Evolutionary conservation across 2,888 invertebrate genomes (phyloP), one percentile per base, ranked within the genome.

Genomic region (Eristalinus aeneus): DNA sequence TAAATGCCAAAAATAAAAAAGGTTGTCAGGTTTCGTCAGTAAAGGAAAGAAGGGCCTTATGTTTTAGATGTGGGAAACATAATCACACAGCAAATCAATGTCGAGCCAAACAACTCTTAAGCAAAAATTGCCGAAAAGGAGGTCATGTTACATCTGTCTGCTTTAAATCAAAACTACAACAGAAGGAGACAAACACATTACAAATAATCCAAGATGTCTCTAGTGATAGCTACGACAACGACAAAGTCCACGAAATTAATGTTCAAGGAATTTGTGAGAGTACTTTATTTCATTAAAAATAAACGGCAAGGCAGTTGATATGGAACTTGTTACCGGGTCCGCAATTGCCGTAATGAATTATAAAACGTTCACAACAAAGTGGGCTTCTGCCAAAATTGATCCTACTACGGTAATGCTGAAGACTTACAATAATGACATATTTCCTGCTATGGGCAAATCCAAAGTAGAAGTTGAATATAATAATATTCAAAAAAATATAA

Each of bases 271-370:
- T 34, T 23, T n/a, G 23, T 23, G 64, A 63, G 10, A 36, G 39
- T 39, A 60, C 39, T 54, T 22, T 4, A 36, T 64, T 36, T 53
- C 53, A 9, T 61, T 73, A 1, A 64, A 64, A 65, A 73, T 74
- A 22, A 64, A 64, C 27, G 27, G 56, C 16, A 32, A 56, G 20
- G 31, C 56, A 63, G 64, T 74, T 56, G 64, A 54, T 11, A 74
- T 73, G 56, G 36, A 65, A 64, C 27, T 64, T 39, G 64, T 56
- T 11, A 65, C 64, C 0, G 64, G 34, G 11, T 53, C 64, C n/a
- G 64, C 71, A 27, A 58, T 71, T n/a, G 36, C 63, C n/a, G 64
- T 56, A 16, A 74, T 74, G 64, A 64, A 74, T 54, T 8, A 54
- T 6, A 22, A 54, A 11, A 56, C 56, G 1, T 74, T 74, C 56